A percentile compares a stretch with the other conserved stretches of the same genome.
Evolutionary conservation across 2,797 vertebrate genomes (phyloP).

Genomic region (Chelon auratus): DNA sequence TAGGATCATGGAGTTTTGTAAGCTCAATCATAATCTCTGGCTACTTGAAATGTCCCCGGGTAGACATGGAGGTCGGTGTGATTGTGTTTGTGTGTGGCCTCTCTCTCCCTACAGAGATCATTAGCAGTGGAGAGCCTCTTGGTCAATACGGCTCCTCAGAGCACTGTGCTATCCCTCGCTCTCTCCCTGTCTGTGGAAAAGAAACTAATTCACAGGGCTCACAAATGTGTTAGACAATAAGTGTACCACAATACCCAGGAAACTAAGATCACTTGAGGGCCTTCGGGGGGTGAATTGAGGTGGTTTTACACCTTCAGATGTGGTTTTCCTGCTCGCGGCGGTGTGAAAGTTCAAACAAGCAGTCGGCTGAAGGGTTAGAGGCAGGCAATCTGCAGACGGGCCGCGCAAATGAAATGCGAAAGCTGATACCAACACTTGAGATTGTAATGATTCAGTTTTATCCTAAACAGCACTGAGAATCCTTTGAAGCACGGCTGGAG

Average conservation of each 20-base stretch:
- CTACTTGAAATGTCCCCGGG: constrained; percentile 15
- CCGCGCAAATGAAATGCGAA: constrained; percentile 35
- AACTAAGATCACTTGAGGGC: constrained; percentile 54
- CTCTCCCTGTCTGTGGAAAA: constrained; percentile 36
- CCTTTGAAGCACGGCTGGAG: not conserved
- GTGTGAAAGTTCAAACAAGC: constrained; percentile 60
- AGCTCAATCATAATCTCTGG: constrained; percentile 51
- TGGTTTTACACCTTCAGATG: constrained; percentile 63
- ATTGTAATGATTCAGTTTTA: constrained; percentile 8
- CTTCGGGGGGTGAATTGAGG: constrained; percentile 51
- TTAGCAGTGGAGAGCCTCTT: constrained; percentile 58
- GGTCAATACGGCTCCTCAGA: constrained; percentile 59
- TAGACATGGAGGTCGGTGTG: constrained; percentile 20
- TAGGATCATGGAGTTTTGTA: constrained; percentile 2
- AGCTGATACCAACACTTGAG: constrained; percentile 21
- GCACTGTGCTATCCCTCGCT: constrained; percentile 2
- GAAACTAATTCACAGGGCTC: constrained; percentile 59
- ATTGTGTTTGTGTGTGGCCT: constrained; percentile 18
- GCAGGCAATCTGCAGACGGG: constrained; percentile 23
- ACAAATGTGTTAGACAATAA: constrained; percentile 64
- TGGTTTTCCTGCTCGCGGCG: constrained; percentile 39
- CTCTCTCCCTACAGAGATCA: constrained; percentile 66
- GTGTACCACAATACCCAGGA: constrained; percentile 52
- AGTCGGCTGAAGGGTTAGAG: constrained; percentile 5
- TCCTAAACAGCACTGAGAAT: constrained; percentile 9